A percentile compares a stretch with the other conserved stretches of the same genome.
phyloP scores from a whole-genome alignment of 2,113 vertebrate genomes.

The Eulacestoma nigropectus region DNA sequence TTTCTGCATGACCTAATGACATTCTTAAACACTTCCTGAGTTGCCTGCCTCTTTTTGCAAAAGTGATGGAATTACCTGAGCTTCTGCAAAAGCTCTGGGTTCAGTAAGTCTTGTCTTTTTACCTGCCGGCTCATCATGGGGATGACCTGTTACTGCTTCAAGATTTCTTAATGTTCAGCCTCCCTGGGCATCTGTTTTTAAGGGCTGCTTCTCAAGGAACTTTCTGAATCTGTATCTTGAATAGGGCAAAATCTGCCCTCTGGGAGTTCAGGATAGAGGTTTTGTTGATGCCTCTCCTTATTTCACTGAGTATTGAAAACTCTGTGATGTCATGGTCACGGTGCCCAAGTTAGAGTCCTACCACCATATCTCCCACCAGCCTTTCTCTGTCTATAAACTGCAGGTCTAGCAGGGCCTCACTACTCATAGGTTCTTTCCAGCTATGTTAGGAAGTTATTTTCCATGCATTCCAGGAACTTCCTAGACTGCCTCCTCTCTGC shows the following conservation, averaged over 20 bases:
- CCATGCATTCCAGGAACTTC: background rate
- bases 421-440: background rate
- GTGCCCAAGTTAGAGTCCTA: no score
- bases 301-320: background rate
- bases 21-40: background rate
- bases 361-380: background rate
- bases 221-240: background rate
- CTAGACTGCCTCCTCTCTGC: background rate
- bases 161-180: background rate
- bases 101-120: background rate
- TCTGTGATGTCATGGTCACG: rapidly evolving
- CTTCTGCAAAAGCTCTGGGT: background rate
- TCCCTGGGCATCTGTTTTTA: background rate
- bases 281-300: background rate
- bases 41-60: background rate
- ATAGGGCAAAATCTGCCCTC: background rate
- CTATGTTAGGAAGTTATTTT: background rate
- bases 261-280: background rate
- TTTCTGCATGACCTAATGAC: background rate
- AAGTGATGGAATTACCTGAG: background rate
- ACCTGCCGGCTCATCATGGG: background rate
- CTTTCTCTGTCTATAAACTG: background rate
- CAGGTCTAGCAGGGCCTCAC: background rate
- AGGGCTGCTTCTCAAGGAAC: background rate
- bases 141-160: background rate